Evolutionary conservation across 2,113 vertebrate genomes (phyloP).

Genomic region (Sebastes fasciatus): DNA sequence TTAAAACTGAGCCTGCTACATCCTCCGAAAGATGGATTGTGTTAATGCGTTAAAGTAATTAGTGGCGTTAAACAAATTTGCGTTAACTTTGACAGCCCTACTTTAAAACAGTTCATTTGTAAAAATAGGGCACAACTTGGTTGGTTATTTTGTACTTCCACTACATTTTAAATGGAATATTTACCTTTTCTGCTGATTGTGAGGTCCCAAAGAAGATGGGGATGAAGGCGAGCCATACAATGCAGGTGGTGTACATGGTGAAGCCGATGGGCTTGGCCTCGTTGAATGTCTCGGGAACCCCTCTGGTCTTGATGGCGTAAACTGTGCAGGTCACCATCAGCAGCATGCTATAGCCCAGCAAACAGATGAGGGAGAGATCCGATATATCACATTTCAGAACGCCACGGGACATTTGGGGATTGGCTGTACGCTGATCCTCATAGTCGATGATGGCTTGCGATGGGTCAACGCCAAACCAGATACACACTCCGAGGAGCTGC

Average conservation of each 20-base stretch:
- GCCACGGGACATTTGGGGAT: conserved; percentile 90
- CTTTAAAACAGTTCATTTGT: not conserved
- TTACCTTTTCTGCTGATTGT: conserved; percentile 90
- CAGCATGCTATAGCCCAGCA: conserved; percentile 98
- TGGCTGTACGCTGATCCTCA: conserved; percentile 94
- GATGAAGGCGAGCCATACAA: conserved; percentile 98
- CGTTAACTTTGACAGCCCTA: too few relatives aligned
- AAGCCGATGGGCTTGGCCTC: conserved; percentile 99
- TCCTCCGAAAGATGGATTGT: too few relatives aligned
- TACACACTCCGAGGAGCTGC: conserved; percentile 94
- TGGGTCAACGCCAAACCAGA: conserved; percentile 97
- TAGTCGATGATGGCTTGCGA: conserved; percentile 96
- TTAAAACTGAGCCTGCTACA: too few relatives aligned
- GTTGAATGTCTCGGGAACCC: conserved; percentile 97
- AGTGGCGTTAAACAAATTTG: too few relatives aligned
- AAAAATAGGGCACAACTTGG: not conserved
- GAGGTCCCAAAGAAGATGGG: conserved; percentile 98
- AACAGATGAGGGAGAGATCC: conserved; percentile 96
- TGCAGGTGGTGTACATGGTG: conserved; percentile 99
- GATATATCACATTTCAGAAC: conserved; percentile 94
- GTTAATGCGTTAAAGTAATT: too few relatives aligned
- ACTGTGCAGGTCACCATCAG: conserved; percentile 99
- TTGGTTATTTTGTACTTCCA: not conserved
- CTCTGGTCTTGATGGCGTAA: conserved; percentile 96
- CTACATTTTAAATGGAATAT: not conserved